Conservation (phyloP, 1,140 invertebrate species). For the Ceratina japonica region DNA sequence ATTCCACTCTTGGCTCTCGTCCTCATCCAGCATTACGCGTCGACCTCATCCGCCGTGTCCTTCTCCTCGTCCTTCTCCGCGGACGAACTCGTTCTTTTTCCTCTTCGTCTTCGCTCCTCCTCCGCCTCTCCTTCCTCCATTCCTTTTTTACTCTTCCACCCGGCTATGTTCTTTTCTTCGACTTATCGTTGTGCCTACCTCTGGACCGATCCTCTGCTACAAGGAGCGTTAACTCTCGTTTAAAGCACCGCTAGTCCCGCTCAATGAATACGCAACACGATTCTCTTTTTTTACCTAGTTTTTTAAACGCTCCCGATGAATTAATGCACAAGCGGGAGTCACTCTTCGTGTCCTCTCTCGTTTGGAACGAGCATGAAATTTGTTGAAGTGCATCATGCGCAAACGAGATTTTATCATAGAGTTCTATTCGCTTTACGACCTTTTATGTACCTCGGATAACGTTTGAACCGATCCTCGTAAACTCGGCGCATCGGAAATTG, state of each 20-base stretch:
- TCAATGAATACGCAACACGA: too few species aligned
- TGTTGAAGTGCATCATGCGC: neutral
- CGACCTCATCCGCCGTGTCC: slow-evolving; percentile 51
- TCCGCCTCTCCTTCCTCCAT: neutral
- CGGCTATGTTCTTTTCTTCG: slow-evolving; percentile 9
- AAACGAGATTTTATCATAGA: too few species aligned
- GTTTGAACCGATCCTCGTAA: too few species aligned
- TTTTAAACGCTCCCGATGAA: too few species aligned
- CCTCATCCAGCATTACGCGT: slow-evolving; percentile 64
- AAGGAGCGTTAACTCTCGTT: slow-evolving; percentile 14
- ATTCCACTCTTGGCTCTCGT: slow-evolving; percentile 60
- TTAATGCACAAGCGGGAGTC: too few species aligned
- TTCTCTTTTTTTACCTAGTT: too few species aligned
- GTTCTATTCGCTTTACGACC: too few species aligned
- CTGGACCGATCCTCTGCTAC: slow-evolving; percentile 33
- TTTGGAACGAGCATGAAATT: neutral
- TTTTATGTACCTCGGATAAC: too few species aligned
- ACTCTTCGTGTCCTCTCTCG: neutral
- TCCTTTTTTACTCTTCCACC: slow-evolving; percentile 18
- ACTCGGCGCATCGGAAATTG: too few species aligned
- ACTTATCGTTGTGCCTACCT: neutral
- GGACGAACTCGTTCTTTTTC: slow-evolving; percentile 32
- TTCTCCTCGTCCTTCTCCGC: slow-evolving; percentile 26
- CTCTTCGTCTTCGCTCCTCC: neutral
- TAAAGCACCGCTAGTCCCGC: neutral